Evolutionary conservation across 2,888 invertebrate species (phyloP).

Genomic region (Spodoptera littoralis): DNA sequence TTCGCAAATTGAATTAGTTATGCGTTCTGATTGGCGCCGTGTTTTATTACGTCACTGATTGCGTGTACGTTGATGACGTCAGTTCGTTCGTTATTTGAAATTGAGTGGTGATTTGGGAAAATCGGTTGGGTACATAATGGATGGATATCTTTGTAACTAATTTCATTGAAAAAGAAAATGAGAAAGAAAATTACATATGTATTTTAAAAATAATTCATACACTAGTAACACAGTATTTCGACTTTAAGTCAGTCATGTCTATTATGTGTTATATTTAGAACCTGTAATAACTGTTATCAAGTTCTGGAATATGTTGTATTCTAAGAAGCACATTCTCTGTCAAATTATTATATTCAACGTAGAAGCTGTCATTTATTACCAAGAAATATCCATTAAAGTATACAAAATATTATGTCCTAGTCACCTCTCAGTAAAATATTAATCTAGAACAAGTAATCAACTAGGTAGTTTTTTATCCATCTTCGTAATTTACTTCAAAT

Average conservation of each 20-base stretch:
- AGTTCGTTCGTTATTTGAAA: constrained; percentile 51
- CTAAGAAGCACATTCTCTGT: no score
- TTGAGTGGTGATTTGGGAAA: constrained; percentile 52
- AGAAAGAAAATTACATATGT: no score
- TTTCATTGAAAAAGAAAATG: no score
- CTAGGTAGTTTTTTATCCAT: neutral
- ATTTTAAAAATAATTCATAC: no score
- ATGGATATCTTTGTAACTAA: constrained; percentile 6
- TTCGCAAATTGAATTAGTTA: constrained; percentile 72
- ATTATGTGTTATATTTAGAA: no score
- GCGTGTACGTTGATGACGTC: constrained; percentile 55
- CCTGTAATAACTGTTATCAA: no score
- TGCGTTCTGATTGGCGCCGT: constrained; percentile 66
- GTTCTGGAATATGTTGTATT: no score
- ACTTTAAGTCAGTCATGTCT: no score
- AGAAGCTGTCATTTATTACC: no score
- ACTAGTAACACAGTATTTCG: no score
- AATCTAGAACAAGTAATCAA: neutral
- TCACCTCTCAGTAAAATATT: neutral
- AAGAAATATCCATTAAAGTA: no score
- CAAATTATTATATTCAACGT: no score
- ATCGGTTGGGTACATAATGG: constrained; percentile 25
- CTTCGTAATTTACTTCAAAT: constrained; percentile 4
- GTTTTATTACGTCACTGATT: constrained; percentile 54
- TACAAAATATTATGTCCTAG: neutral